phyloP scores from a whole-genome alignment of 2,797 vertebrate species.

The Strix occidentalis region DNA sequence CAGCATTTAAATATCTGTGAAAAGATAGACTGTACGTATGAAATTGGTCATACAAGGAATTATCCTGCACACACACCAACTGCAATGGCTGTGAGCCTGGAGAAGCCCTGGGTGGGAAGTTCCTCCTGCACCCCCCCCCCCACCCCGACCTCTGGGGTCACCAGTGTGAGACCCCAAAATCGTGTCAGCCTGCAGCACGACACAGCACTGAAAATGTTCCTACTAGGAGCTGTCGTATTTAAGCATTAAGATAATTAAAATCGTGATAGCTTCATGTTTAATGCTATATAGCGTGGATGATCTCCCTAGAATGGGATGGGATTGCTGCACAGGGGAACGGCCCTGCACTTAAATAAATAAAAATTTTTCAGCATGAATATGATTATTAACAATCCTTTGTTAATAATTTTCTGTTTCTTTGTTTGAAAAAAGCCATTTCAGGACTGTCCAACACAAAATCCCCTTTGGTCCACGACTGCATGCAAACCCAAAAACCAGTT shows the following conservation, averaged over 20 bases:
- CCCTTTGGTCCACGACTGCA: neutral
- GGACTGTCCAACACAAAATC: neutral
- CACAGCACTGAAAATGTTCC: neutral
- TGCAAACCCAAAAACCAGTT: neutral
- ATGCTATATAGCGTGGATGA: accelerated
- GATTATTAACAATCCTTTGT: neutral
- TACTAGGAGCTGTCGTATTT: neutral
- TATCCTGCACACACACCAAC: neutral
- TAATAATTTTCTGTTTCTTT: neutral
- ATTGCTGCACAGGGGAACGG: neutral
- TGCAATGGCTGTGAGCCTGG: neutral
- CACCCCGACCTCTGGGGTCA: neutral
- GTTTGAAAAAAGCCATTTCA: neutral
- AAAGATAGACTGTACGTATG: neutral
- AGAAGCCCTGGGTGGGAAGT: neutral
- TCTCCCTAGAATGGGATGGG: neutral
- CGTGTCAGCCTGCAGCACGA: accelerated
- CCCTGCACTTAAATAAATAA: neutral
- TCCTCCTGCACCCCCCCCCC: neutral
- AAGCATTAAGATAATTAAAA: neutral
- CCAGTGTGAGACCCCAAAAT: neutral
- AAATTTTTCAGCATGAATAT: neutral
- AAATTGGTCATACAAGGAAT: neutral
- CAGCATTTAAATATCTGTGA: neutral
- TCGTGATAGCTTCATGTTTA: neutral